These are phyloP conservation scores for Scrobipalpa costella DNA, from an alignment of 2,888 invertebrate species.

Conservation along the genomic window DNA sequence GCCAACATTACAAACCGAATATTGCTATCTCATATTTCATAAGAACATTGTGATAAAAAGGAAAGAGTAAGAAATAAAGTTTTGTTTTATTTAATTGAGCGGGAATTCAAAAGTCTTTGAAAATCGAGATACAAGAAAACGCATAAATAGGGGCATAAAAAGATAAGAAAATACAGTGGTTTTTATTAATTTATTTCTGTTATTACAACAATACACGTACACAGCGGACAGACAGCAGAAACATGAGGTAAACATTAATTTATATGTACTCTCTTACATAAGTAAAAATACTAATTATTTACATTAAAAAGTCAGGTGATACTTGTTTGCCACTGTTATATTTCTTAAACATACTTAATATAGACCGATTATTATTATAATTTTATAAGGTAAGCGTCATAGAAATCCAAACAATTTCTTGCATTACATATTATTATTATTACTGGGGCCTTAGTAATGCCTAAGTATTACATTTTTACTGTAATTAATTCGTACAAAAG, in stretches of 20 bases:
- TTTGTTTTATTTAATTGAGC: neutral
- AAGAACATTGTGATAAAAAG: neutral
- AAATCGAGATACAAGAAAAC: no score
- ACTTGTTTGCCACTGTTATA: no score
- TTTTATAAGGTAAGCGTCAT: no score
- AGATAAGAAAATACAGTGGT: no score
- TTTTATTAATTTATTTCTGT: neutral
- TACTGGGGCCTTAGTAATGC: no score
- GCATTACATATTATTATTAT: no score
- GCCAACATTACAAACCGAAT: neutral
- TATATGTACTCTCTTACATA: neutral
- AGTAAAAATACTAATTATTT: conserved; percentile 10
- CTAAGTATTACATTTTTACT: no score
- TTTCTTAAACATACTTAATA: no score
- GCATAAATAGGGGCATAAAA: neutral
- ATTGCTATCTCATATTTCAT: neutral
- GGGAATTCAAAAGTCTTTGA: neutral
- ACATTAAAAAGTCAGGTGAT: neutral
- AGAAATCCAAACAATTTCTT: no score
- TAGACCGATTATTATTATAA: no score
- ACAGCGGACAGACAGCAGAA: conserved; percentile 8
- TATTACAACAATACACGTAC: conserved; percentile 1
- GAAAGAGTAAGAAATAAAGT: neutral
- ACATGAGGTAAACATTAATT: neutral
- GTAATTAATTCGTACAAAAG: no score